These are phyloP conservation scores for Myopa testacea DNA, from an alignment of 2,888 invertebrate genomes.

Conservation along the genomic window DNA sequence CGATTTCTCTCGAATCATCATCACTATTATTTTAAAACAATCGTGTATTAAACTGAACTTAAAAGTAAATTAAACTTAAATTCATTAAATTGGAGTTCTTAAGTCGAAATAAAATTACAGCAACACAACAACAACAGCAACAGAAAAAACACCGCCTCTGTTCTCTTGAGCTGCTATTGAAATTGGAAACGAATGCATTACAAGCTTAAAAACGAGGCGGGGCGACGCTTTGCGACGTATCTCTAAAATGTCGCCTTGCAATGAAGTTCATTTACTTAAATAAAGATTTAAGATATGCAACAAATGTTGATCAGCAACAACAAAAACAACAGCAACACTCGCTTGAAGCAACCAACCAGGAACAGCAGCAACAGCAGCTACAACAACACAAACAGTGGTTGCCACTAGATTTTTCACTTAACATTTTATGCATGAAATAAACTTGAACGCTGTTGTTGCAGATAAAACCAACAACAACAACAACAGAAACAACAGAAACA, in stretches of 20 bases:
- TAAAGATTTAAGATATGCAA: constrained; percentile 35
- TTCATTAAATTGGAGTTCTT: too few relatives aligned
- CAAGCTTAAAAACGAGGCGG: not conserved
- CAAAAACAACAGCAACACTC: constrained; percentile 7
- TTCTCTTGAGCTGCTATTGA: too few relatives aligned
- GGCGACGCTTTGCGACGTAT: not conserved
- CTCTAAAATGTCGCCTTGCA: constrained; percentile 32
- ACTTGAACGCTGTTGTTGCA: not conserved
- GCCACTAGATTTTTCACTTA: constrained; percentile 21
- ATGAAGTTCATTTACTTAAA: constrained; percentile 35
- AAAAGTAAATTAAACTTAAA: too few relatives aligned
- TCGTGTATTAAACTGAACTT: too few relatives aligned
- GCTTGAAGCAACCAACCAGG: not conserved
- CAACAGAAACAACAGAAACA: too few relatives aligned
- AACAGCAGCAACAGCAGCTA: constrained; percentile 4
- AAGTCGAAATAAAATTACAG: too few relatives aligned
- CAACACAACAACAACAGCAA: not conserved
- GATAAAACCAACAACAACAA: constrained; percentile 18
- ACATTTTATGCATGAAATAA: constrained; percentile 38
- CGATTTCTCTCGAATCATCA: too few relatives aligned
- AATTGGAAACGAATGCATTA: too few relatives aligned
- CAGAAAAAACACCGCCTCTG: not conserved
- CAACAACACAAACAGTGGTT: constrained; percentile 4
- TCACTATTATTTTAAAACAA: too few relatives aligned
- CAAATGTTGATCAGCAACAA: constrained; percentile 34